A percentile compares a stretch with the other conserved stretches of the same genome.
Conservation (phyloP, 2,888 invertebrate genomes). For the Empis livida region DNA sequence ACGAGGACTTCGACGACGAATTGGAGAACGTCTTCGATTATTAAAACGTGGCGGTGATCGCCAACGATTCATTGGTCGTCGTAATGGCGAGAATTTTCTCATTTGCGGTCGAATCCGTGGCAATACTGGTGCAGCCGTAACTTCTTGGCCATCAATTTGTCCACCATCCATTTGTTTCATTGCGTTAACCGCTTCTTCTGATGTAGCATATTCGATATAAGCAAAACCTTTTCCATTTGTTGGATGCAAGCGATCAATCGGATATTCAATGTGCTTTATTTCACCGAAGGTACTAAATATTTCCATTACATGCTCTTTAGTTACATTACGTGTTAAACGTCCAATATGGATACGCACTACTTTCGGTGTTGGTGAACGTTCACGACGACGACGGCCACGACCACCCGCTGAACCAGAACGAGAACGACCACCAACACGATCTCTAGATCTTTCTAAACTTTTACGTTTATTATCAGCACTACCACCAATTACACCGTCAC, state of each 20-base stretch:
- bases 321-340: slow-evolving; percentile 81
- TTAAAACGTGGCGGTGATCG: slow-evolving; percentile 31
- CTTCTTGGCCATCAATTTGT: slow-evolving; percentile 92
- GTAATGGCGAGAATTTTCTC: slow-evolving; percentile 31
- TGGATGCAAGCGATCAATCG: slow-evolving; percentile 74
- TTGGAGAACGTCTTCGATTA: slow-evolving; percentile 26
- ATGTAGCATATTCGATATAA: slow-evolving; percentile 85
- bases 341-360: slow-evolving; percentile 92
- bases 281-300: slow-evolving; percentile 82
- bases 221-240: slow-evolving; percentile 86
- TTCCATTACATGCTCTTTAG: slow-evolving; percentile 77
- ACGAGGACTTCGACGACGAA: slow-evolving; percentile 27
- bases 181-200: slow-evolving; percentile 95
- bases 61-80: slow-evolving; percentile 32
- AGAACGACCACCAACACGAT: slow-evolving; percentile 19
- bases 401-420: slow-evolving; percentile 48
- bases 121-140: slow-evolving; percentile 87
- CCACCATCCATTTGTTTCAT: slow-evolving; percentile 99
- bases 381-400: slow-evolving; percentile 51
- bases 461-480: not conserved
- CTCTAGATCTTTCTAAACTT: slow-evolving; percentile 14
- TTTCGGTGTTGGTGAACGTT: slow-evolving; percentile 78
- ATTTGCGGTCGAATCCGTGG: slow-evolving; percentile 41
- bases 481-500: slow-evolving; percentile 6
- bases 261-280: slow-evolving; percentile 82